Base-by-base conservation (phyloP, 2,888 invertebrate species). In the Drosophila kuntzei region DNA sequence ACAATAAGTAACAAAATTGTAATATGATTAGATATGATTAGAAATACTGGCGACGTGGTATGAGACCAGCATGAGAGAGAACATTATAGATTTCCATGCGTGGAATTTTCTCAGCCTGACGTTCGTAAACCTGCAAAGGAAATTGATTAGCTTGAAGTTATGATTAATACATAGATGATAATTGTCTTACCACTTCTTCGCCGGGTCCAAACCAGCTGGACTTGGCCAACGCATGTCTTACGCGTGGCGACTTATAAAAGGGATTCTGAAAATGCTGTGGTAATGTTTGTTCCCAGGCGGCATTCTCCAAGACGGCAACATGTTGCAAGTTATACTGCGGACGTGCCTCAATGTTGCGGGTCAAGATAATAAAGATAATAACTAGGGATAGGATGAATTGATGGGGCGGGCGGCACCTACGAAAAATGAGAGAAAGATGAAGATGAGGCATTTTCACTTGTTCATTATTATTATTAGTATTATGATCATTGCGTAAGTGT, bases 71-170 rank as follows among this genome's bases (percentile, higher is more conserved):
- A 89, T 95, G 95, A 1, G 94, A 94, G 47, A 95, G 91, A 37
- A 95, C 94, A 51, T 94, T 94, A 91, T 95, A 95, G 71, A 95
- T 95, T 89, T 95, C 94, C 47, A 93, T 92, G 18, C 95, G 93
- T n/a, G 94, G 91, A 46, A 95, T 94, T 70, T 93, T 93, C 76
- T 95, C 94, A 2, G 95, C 93, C 74, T 94, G 94, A 27, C 95
- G 92, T 44, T 94, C 93, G 76, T 91, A 93, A 3, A 95, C 94
- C 94, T 94, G 80, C 0, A 41, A 61, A 32, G 12, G 4, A 58
- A 44, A 1, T 18, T 14, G 2, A 12, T 0, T 3, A 44, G 14
- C 2, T 22, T 3, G 8, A 16, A 20, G 14, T 11, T 0, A 8
- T 5, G 2, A 16, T 11, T 3, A 4, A 12, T 18, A 18, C 6